These are phyloP conservation scores for Liasis olivaceus DNA, from an alignment of 2,797 vertebrate species.

Conservation along the genomic window DNA sequence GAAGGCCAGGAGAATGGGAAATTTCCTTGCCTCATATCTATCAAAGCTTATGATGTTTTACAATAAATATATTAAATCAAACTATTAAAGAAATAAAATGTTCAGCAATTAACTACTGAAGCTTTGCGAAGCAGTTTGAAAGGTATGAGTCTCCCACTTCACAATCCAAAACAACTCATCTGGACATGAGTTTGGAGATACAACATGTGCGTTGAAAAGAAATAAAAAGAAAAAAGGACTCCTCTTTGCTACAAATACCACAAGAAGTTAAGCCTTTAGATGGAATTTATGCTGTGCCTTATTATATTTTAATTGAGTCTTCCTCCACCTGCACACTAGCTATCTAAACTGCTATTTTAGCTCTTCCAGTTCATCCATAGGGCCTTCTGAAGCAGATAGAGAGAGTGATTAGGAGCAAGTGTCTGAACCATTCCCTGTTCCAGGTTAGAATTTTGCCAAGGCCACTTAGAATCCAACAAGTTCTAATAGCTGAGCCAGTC, in stretches of 20 bases:
- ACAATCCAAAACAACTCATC: background rate
- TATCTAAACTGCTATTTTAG: background rate
- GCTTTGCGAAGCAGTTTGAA: background rate
- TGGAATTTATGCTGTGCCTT: background rate
- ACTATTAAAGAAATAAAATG: background rate
- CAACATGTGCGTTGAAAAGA: background rate
- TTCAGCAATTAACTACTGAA: background rate
- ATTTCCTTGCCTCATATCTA: background rate
- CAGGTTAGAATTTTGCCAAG: background rate
- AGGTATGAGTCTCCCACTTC: background rate
- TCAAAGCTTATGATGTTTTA: background rate
- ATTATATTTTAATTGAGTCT: background rate
- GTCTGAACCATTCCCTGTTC: background rate
- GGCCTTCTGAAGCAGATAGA: background rate
- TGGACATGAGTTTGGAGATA: background rate
- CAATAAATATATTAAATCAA: background rate
- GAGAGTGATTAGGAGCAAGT: background rate
- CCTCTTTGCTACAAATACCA: background rate
- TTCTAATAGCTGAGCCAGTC: background rate
- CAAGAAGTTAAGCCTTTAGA: background rate
- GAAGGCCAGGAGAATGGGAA: background rate
- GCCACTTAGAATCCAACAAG: background rate
- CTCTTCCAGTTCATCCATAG: background rate
- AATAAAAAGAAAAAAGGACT: background rate
- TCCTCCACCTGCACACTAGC: background rate